phyloP scores from a whole-genome alignment of 2,797 vertebrate species.

The Bufotes viridis region DNA sequence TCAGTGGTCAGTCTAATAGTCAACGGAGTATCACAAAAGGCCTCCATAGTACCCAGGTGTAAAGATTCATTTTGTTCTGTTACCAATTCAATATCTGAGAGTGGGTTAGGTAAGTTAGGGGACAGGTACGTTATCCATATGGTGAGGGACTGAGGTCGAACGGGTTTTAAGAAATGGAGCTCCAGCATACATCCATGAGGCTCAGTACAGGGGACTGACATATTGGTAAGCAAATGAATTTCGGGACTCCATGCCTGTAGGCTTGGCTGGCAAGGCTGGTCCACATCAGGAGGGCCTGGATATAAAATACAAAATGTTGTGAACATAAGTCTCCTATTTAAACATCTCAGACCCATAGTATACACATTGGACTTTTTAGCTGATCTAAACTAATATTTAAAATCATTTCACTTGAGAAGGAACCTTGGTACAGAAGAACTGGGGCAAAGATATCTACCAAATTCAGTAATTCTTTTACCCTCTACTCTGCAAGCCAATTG shows the following conservation, averaged over 20 bases:
- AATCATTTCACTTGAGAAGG: neutral
- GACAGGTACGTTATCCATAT: constrained; percentile 95
- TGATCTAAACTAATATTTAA: neutral
- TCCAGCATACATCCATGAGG: constrained; percentile 88
- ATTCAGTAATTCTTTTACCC: neutral
- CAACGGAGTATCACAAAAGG: constrained; percentile 90
- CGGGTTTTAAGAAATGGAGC: constrained; percentile 83
- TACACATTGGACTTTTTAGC: neutral
- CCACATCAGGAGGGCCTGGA: constrained; percentile 91
- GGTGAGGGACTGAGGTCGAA: constrained; percentile 83
- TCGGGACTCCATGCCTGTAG: constrained; percentile 97
- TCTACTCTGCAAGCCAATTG: neutral
- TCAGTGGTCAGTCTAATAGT: constrained; percentile 82
- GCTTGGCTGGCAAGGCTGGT: constrained; percentile 93
- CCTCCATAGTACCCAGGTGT: constrained; percentile 83
- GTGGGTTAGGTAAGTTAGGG: constrained; percentile 74
- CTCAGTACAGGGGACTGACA: constrained; percentile 90
- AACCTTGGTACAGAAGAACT: neutral
- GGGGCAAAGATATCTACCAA: neutral
- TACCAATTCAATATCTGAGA: constrained; percentile 86
- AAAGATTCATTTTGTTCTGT: constrained; percentile 81
- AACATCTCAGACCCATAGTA: neutral
- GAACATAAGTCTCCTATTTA: neutral
- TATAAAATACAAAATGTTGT: constrained; percentile 35
- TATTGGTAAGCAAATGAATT: constrained; percentile 90